phyloP scores from a whole-genome alignment of 1,140 invertebrate genomes.

The Delia radicum region DNA sequence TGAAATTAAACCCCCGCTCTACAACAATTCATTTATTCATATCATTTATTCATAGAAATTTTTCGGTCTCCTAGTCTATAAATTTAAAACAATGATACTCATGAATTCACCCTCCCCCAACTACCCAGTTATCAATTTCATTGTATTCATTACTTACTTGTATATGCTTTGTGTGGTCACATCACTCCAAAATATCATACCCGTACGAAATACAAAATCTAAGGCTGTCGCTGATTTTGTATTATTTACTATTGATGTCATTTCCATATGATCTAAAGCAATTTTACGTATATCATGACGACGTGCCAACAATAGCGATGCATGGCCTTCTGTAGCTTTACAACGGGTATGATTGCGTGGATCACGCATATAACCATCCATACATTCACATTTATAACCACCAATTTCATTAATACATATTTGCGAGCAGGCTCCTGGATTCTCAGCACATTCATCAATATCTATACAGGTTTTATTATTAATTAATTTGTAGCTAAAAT shows the following conservation, averaged over 20 bases:
- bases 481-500: slow-evolving; percentile 62
- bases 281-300: slow-evolving; percentile 87
- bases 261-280: slow-evolving; percentile 84
- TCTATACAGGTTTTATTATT: slow-evolving; percentile 82
- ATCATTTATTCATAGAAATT: neutral
- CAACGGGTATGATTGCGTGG: slow-evolving; percentile 79
- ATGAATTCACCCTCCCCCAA: too few relatives aligned
- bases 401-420: slow-evolving; percentile 89
- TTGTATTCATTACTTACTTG: slow-evolving; percentile 62
- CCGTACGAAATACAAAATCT: slow-evolving; percentile 86
- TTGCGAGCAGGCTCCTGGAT: slow-evolving; percentile 89
- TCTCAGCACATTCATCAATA: slow-evolving; percentile 85
- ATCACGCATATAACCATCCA: slow-evolving; percentile 81
- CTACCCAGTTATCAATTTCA: too few relatives aligned
- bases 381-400: slow-evolving; percentile 89
- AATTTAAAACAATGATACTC: neutral
- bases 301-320: slow-evolving; percentile 79
- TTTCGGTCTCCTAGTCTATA: neutral
- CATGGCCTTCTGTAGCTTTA: slow-evolving; percentile 84
- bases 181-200: slow-evolving; percentile 95
- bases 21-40: neutral
- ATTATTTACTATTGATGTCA: slow-evolving; percentile 84
- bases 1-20: neutral
- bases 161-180: slow-evolving; percentile 85
- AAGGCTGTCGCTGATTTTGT: slow-evolving; percentile 84